These are phyloP conservation scores for Ophraella communa DNA, from an alignment of 2,888 invertebrate species.

Conservation along the genomic window DNA sequence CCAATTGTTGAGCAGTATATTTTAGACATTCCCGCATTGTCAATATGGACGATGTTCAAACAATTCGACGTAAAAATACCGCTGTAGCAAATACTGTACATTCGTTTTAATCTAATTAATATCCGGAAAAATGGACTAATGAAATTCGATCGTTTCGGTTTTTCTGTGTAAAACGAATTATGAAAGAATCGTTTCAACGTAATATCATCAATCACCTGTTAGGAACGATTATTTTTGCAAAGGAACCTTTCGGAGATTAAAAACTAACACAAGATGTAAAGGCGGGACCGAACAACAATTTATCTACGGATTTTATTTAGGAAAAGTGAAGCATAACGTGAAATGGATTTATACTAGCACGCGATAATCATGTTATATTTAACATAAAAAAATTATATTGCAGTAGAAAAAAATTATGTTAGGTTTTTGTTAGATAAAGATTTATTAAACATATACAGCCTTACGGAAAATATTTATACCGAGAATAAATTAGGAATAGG, in stretches of 20 bases:
- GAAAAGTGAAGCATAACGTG: neutral
- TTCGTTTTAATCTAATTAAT: neutral
- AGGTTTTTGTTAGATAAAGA: too few relatives aligned
- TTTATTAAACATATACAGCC: too few relatives aligned
- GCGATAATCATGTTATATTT: neutral
- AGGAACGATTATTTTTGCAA: neutral
- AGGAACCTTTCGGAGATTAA: neutral
- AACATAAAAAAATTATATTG: neutral
- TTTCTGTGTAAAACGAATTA: neutral
- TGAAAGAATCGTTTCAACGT: slow-evolving; percentile 4
- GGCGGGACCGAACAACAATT: neutral
- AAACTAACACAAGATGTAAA: neutral
- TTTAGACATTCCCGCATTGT: neutral
- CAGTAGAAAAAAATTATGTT: neutral
- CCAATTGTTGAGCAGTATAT: too few relatives aligned
- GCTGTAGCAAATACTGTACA: neutral
- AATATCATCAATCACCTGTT: neutral
- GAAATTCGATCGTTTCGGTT: neutral
- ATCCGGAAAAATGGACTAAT: neutral
- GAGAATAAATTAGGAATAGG: too few relatives aligned
- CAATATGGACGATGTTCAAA: too few relatives aligned
- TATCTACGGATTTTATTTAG: neutral
- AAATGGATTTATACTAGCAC: neutral
- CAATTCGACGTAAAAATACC: too few relatives aligned
- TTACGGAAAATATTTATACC: too few relatives aligned